Base-by-base conservation (phyloP, 1,140 invertebrate species). In the Catajapyx aquilonaris region DNA sequence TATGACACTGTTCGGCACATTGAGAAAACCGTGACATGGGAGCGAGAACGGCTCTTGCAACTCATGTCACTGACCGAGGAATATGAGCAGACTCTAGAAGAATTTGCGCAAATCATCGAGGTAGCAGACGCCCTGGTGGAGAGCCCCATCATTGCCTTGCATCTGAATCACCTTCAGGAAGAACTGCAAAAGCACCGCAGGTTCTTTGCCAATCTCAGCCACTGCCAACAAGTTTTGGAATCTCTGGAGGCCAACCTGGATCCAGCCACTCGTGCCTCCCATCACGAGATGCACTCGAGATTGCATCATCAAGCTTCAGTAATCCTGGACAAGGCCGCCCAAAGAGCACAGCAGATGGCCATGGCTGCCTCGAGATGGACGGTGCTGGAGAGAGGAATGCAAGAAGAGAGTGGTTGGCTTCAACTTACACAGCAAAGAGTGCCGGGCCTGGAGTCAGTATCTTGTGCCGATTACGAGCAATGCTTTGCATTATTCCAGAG, bases 141-240 rank as follows among this genome's bases (percentile, higher is more conserved):
- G 31, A 72, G 69, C 46, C 72, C 74, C 13, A 71, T 84, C 20
- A 67, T 69, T 2, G 78, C 81, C 1, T 68, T 62, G 25, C 71
- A 72, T 44, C 57, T 81, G 37, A 69, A 76, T 45, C 74, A 83
- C 46, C 55, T 86, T 7, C 76, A 80, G 36, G 77, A 84, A 47
- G 81, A 85, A 59, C 79, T 86, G 56, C 78, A 84, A 44, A 86
- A 81, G 48, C 79, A 85, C 49, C 65, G 80, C 30, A 83, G 81
- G 48, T 85, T 86, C 56, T 86, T 87, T 49, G 74, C 81, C 0
- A 84, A 83, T 46, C 54, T 88, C 7, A 84, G 79, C 47, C 79
- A 85, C 40, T 86, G 81, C 46, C 65, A 75, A 46, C 49, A 51
- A 41, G 80, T 85, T 42, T 55, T 88, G 15, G 81, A 86, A 54